A percentile compares a stretch with the other conserved stretches of the same genome.
phyloP scores from a whole-genome alignment of 2,888 invertebrate genomes.

The Phytoseiulus persimilis region DNA sequence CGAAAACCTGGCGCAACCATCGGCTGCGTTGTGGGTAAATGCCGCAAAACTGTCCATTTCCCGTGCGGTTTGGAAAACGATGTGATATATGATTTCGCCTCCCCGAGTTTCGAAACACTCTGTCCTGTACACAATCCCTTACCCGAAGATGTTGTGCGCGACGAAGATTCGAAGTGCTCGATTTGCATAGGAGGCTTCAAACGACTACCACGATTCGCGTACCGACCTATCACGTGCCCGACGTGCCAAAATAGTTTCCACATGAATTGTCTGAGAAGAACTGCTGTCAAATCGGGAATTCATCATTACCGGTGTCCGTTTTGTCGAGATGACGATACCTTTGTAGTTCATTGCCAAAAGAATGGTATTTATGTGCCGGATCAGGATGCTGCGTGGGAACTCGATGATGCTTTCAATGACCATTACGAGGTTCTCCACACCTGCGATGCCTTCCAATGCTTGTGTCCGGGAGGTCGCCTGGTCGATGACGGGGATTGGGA shows the following conservation, averaged over 20 bases:
- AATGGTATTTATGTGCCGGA: conserved; percentile 22
- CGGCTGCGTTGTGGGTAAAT: background rate
- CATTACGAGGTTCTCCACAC: background rate
- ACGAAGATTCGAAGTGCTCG: background rate
- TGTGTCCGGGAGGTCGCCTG: conserved; percentile 19
- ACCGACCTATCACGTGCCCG: background rate
- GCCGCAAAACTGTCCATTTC: background rate
- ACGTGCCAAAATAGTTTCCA: background rate
- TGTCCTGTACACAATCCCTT: background rate
- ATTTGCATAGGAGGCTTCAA: background rate
- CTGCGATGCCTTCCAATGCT: background rate
- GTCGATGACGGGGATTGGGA: conserved; percentile 7
- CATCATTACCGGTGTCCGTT: background rate
- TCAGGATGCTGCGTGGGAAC: conserved; percentile 33
- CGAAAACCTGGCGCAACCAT: background rate
- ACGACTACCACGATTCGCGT: background rate
- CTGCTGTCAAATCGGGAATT: background rate
- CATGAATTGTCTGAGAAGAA: background rate
- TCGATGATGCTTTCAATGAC: background rate
- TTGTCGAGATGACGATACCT: background rate
- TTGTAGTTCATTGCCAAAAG: background rate
- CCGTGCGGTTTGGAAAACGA: conserved; percentile 5
- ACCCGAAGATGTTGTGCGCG: background rate
- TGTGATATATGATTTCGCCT: background rate
- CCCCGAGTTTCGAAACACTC: background rate